Evolutionary conservation across 2,113 vertebrate species (phyloP).

Genomic region (human): DNA sequence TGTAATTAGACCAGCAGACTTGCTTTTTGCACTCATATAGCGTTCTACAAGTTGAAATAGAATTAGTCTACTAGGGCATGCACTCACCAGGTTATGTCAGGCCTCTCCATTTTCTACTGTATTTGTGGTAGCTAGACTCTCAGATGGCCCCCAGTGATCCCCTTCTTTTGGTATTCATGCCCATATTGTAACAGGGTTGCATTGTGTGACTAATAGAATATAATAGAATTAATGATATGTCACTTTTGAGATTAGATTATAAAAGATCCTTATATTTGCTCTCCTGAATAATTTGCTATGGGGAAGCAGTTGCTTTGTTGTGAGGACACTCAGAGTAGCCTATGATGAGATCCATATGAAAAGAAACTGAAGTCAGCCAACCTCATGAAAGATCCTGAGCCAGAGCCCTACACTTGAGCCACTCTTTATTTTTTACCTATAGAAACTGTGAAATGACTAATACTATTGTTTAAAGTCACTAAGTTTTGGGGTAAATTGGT

Average conservation of each 20-base stretch:
- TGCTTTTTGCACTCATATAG: background rate
- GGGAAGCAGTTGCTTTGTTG: background rate
- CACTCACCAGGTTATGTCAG: background rate
- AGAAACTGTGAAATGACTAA: background rate
- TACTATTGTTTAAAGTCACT: background rate
- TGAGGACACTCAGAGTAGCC: background rate
- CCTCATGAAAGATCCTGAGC: background rate
- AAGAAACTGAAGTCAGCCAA: background rate
- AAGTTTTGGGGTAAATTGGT: background rate
- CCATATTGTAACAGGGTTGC: background rate
- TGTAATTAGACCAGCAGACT: background rate
- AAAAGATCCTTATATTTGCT: background rate
- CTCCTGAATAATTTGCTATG: slow-evolving; percentile 1
- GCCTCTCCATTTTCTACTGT: background rate
- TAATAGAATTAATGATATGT: background rate
- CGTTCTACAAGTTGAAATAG: background rate
- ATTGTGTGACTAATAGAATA: background rate
- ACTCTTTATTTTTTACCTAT: background rate
- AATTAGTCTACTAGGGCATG: background rate
- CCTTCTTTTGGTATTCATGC: background rate
- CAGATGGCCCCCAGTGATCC: background rate
- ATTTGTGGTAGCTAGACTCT: background rate
- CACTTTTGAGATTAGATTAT: background rate
- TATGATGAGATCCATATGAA: background rate
- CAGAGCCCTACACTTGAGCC: background rate